Base-by-base conservation (phyloP, 2,113 vertebrate species). In the Nothoprocta pentlandii region DNA sequence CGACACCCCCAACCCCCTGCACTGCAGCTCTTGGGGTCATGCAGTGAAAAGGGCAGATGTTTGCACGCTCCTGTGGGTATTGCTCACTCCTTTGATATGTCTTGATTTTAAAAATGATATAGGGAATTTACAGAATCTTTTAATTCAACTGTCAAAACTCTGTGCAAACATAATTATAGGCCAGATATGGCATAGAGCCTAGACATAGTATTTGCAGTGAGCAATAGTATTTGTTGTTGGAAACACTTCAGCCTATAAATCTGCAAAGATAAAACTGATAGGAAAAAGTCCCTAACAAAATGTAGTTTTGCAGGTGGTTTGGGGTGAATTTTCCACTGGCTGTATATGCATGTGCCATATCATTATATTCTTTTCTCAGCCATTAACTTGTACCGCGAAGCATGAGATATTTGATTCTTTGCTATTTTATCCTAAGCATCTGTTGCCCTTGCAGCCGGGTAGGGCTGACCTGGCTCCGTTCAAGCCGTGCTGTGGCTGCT, bases 391-490 rank as follows among this genome's bases (percentile, higher is more conserved):
- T 80, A 32, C 70, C 79, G 26, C 0, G 8, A 85, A 77, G 41
- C 30, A 19, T 51, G 62, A 82, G 67, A 85, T 54, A 39, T 2
- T 71, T 44, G 22, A 56, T 93, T 92, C 63, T 59, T 76, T 81
- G 67, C 58, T 16, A 23, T 41, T 81, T 87, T 58, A 14, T 66
- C 0, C 0, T 51, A 73, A 8, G 3, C 22, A 41, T 87, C 74
- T 93, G 58, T 89, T 0, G 0, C 49, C 64, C 32, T 80, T 78
- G 53, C 1, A 2, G 23, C 26, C 0, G 0, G 4, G 2, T 30
- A 28, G 59, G 49, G n/a, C 20, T 70, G 41, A 76, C 0, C 0
- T 0, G 0, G 20, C 9, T n/a, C 3, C 1, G 16, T 85, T 69
- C 0, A 0, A 0, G 5, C 15, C 51, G 36, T 70, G 53, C 36